Base-by-base conservation (phyloP, 2,797 vertebrate species). In the Crocidura indochinensis region DNA sequence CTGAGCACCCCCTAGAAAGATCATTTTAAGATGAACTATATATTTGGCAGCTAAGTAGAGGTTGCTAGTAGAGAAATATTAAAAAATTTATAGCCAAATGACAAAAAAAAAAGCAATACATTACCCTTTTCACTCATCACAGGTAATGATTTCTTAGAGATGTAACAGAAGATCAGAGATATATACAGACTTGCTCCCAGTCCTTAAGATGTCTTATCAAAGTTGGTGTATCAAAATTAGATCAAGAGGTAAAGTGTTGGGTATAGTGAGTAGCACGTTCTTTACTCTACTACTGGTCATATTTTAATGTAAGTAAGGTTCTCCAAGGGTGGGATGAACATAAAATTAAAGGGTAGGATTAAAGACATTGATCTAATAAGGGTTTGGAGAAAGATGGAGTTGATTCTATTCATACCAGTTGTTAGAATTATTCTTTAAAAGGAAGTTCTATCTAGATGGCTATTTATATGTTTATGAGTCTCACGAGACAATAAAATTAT, bases 341-440 rank as follows among this genome's bases (percentile, higher is more conserved):
- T n/a, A 69, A 68, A 81, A 31, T 68, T 53, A 79, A 0, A 64
- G n/a, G 11, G 64, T 7, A 69, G 46, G 88, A 20, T 64, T 86
- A 76, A 91, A 31, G 15, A 9, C 83, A 71, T 2, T 29, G 29
- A 60, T 65, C 56, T 83, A 79, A 62, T 65, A n/a, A 78, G 47
- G 24, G 56, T 90, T 93, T 44, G 26, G 22, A 29, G 44, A 17
- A 64, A 27, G 27, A 72, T 26, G 15, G 10, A 31, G 56, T 60
- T 65, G 53, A 81, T 77, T 72, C 60, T 56, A 38, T 44, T 71
- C 51, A 47, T 27, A 60, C 31, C 60, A 29, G 17, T 22, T 46
- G n/a, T 29, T 38, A 51, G 56, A 77, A 47, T 56, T 69, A 60
- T 69, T 83, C 67, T 73, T 81, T 86, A 88, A 88, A 88, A 77